phyloP scores from a whole-genome alignment of 2,797 vertebrate genomes.

The Peromyscus eremicus region DNA sequence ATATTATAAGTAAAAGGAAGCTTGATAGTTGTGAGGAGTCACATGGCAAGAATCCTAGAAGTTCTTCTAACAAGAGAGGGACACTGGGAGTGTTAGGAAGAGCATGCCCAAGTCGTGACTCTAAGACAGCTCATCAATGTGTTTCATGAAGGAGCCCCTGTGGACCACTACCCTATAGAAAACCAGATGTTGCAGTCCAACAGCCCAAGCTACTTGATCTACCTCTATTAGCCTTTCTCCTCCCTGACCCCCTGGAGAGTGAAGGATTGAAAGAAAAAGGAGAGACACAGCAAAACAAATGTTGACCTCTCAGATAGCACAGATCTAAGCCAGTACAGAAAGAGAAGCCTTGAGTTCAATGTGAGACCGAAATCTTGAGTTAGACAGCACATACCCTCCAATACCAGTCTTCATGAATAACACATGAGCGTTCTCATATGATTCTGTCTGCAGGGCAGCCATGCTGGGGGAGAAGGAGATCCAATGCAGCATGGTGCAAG shows the following conservation, averaged over 20 bases:
- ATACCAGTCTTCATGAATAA: conserved; percentile 7
- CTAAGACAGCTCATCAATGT: not conserved
- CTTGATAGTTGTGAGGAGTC: not conserved
- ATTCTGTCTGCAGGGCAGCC: not conserved
- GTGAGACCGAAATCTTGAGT: not conserved
- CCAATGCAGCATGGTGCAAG: not conserved
- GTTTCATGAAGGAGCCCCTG: not conserved
- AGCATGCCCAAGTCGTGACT: not conserved
- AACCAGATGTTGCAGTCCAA: not conserved
- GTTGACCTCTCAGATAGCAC: not conserved
- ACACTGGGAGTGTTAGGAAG: not conserved
- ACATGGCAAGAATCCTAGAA: not conserved
- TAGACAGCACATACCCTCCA: not conserved
- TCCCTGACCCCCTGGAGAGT: not conserved
- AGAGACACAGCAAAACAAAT: not conserved
- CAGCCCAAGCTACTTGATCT: not conserved
- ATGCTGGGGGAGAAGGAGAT: not conserved
- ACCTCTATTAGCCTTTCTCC: not conserved
- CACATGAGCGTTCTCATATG: not conserved
- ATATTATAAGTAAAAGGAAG: not conserved
- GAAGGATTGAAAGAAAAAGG: not conserved
- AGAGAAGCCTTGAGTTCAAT: not conserved
- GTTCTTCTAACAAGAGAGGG: not conserved
- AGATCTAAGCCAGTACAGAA: not conserved
- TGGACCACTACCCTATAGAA: not conserved